These are phyloP conservation scores for Phrynocephalus vlangalii DNA, from an alignment of 2,797 vertebrate species.

Conservation along the genomic window DNA sequence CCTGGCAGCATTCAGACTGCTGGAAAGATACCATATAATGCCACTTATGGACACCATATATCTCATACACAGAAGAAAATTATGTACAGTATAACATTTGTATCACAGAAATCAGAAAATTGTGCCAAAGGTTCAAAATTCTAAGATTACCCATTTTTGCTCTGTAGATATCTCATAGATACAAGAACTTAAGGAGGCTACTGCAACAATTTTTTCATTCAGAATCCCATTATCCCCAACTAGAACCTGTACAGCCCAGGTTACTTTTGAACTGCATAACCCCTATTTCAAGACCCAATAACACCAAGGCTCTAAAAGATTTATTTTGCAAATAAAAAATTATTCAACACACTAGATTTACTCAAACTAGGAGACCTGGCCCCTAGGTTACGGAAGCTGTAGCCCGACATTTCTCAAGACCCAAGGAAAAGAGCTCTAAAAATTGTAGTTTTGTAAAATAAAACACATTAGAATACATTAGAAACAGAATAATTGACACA, in stretches of 20 bases:
- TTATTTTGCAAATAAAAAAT: too few relatives aligned
- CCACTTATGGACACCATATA: conserved; percentile 92
- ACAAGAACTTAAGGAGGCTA: not conserved
- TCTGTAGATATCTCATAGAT: not conserved
- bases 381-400: not conserved
- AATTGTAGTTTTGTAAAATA: not conserved
- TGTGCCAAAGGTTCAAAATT: not conserved
- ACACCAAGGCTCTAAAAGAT: too few relatives aligned
- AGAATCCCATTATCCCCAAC: too few relatives aligned
- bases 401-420: not conserved
- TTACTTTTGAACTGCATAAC: too few relatives aligned
- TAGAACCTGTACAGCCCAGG: too few relatives aligned
- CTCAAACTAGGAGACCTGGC: too few relatives aligned
- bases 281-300: too few relatives aligned
- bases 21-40: conserved; percentile 93
- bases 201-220: too few relatives aligned
- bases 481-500: too few relatives aligned
- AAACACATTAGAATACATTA: too few relatives aligned
- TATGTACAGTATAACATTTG: conserved; percentile 79
- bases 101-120: not conserved
- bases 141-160: not conserved
- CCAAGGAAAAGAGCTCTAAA: not conserved
- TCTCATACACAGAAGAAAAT: conserved; percentile 96
- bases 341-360: too few relatives aligned
- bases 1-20: conserved; percentile 96